Evolutionary conservation across 2,888 invertebrate genomes (phyloP).

Genomic region (Dimorphilus gyrociliatus): DNA sequence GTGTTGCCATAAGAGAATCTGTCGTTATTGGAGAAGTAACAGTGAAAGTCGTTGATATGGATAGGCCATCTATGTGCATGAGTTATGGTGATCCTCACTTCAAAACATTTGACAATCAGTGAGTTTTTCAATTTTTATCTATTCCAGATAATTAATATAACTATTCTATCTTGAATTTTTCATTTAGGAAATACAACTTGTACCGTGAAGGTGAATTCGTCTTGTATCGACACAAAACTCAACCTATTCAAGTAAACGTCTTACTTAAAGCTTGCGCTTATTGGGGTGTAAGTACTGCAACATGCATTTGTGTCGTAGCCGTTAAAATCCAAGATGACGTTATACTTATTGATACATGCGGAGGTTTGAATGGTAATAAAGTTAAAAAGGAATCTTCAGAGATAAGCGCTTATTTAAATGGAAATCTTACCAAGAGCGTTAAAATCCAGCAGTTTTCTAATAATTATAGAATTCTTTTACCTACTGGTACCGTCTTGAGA

Average conservation of each 20-base stretch:
- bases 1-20: too few relatives aligned
- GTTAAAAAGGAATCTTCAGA: slow-evolving; percentile 6
- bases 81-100: slow-evolving; percentile 16
- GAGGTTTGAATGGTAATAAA: too few relatives aligned
- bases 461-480: slow-evolving; percentile 13
- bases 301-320: slow-evolving; percentile 16
- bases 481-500: slow-evolving; percentile 4
- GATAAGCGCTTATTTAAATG: slow-evolving; percentile 12
- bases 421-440: slow-evolving; percentile 14
- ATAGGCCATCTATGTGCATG: too few relatives aligned
- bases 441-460: slow-evolving; percentile 11
- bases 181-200: slow-evolving; percentile 15
- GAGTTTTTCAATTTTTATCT: too few relatives aligned
- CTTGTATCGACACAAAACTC: slow-evolving; percentile 14
- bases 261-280: too few relatives aligned
- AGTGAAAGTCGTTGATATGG: too few relatives aligned
- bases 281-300: too few relatives aligned
- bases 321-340: slow-evolving; percentile 17
- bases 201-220: slow-evolving; percentile 19
- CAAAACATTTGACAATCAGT: slow-evolving; percentile 19
- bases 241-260: slow-evolving; percentile 17
- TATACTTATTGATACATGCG: slow-evolving; percentile 15
- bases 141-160: too few relatives aligned
- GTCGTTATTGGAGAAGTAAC: too few relatives aligned
- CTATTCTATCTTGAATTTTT: slow-evolving; percentile 3